phyloP scores from a whole-genome alignment of 2,113 vertebrate species.

The Dolichallabes microphthalmus region DNA sequence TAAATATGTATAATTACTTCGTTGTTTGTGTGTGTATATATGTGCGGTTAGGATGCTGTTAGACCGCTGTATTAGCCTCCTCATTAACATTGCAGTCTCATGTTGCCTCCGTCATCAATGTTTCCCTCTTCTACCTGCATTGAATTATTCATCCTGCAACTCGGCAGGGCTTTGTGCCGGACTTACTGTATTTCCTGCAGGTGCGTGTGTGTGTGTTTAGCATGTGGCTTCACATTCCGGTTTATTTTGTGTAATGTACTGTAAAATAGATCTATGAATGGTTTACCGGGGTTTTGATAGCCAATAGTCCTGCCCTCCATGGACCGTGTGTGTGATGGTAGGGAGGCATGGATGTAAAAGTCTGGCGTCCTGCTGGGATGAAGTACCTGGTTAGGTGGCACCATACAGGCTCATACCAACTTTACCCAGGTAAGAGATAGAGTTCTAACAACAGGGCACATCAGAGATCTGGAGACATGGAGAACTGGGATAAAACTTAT shows the following conservation, averaged over 20 bases:
- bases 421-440: constrained; percentile 84
- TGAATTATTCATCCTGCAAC: constrained; percentile 86
- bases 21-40: not conserved
- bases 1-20: not conserved
- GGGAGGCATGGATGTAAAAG: constrained; percentile 84
- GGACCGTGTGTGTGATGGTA: constrained; percentile 37
- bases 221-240: not conserved
- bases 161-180: constrained; percentile 69
- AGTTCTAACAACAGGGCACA: not conserved
- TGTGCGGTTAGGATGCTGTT: not conserved
- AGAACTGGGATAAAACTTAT: not conserved
- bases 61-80: constrained; percentile 44
- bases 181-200: constrained; percentile 67
- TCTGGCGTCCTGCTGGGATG: constrained; percentile 84
- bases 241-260: not conserved
- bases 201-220: not conserved
- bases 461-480: not conserved
- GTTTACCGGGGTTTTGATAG: constrained; percentile 8
- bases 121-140: constrained; percentile 64
- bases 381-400: constrained; percentile 88
- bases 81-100: constrained; percentile 77
- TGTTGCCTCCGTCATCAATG: constrained; percentile 64
- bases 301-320: not conserved
- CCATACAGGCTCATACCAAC: constrained; percentile 91
- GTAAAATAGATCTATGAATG: constrained; percentile 48